A percentile compares a stretch with the other conserved stretches of the same genome.
Conservation (phyloP, 1,140 invertebrate species). For the Fopius arisanus region DNA sequence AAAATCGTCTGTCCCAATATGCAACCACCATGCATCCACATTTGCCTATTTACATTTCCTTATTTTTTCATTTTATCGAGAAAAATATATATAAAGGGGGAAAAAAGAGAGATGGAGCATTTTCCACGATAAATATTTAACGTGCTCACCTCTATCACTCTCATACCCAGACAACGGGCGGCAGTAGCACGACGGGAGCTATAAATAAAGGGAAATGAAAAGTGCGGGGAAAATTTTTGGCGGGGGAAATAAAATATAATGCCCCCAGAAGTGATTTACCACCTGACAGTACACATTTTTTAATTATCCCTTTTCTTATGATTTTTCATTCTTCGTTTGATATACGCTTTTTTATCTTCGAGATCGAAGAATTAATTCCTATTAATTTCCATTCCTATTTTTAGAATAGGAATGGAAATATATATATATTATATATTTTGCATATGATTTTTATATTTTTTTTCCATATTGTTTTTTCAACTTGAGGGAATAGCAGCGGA, state of each 20-base stretch:
- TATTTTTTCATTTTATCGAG: no score
- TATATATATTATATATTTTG: no score
- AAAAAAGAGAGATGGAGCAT: background rate
- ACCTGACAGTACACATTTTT: background rate
- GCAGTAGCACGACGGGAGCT: slow-evolving; percentile 2
- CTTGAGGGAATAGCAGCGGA: no score
- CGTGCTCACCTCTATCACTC: slow-evolving; percentile 12
- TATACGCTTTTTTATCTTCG: background rate
- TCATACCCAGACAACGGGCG: slow-evolving; percentile 4
- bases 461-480: no score
- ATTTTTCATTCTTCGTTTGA: background rate
- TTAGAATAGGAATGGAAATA: no score
- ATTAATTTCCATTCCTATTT: no score
- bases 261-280: background rate
- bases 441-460: no score
- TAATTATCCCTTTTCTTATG: background rate
- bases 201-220: slow-evolving; percentile 12
- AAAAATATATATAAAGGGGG: background rate
- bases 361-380: no score
- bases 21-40: background rate
- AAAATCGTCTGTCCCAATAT: no score
- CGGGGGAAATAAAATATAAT: slow-evolving; percentile 9
- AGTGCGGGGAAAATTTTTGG: slow-evolving; percentile 17
- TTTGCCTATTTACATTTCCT: background rate
- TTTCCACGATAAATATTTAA: slow-evolving; percentile 10